Evolutionary conservation across 2,888 invertebrate species (phyloP).

Genomic region (Pandemis heparana): DNA sequence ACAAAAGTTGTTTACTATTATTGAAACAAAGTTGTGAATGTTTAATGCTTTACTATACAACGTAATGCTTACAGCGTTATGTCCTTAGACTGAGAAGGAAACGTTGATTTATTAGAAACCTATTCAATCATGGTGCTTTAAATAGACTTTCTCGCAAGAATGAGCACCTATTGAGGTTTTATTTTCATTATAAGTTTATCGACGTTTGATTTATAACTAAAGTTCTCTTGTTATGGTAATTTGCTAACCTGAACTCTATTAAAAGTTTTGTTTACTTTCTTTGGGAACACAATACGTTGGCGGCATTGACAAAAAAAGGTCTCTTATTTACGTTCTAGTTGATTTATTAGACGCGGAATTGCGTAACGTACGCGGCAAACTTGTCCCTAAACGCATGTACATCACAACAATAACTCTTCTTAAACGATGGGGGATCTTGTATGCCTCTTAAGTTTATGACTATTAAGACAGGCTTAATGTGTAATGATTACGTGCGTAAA

Average conservation of each 20-base stretch:
- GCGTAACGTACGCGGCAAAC: slow-evolving; percentile 13
- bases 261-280: slow-evolving; percentile 3
- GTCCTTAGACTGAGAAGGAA: slow-evolving; percentile 10
- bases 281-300: slow-evolving; percentile 14
- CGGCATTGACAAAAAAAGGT: slow-evolving; percentile 13
- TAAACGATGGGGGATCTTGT: background rate
- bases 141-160: slow-evolving; percentile 36
- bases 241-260: slow-evolving; percentile 24
- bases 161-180: slow-evolving; percentile 36
- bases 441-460: background rate
- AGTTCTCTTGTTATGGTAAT: slow-evolving; percentile 35
- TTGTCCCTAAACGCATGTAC: slow-evolving; percentile 19
- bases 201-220: slow-evolving; percentile 34
- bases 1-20: slow-evolving; percentile 43
- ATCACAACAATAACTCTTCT: slow-evolving; percentile 15
- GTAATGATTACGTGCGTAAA: background rate
- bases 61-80: slow-evolving; percentile 3
- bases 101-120: slow-evolving; percentile 30
- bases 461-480: background rate
- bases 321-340: slow-evolving; percentile 13
- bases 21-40: slow-evolving; percentile 44
- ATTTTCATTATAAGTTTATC: slow-evolving; percentile 31
- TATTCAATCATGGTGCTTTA: slow-evolving; percentile 39
- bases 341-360: slow-evolving; percentile 26
- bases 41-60: slow-evolving; percentile 29